Conservation (phyloP, 2,797 vertebrate species). For the Atherinosoma microstoma region DNA sequence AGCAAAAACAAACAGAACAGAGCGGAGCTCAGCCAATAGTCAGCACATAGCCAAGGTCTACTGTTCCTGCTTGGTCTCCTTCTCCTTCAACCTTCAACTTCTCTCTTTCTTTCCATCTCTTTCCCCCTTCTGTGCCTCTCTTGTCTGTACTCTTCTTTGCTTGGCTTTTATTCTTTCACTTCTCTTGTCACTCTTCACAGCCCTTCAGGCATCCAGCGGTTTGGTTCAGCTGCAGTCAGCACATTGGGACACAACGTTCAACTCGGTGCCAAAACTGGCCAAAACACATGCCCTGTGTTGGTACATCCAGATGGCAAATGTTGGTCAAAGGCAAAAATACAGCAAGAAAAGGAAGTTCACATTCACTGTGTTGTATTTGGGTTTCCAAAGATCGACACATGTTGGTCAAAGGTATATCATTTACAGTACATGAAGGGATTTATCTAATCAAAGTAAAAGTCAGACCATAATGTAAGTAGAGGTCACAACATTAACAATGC, state of each 20-base stretch:
- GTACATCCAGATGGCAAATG: not conserved
- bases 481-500: too few relatives aligned
- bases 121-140: slow-evolving; percentile 60
- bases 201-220: slow-evolving; percentile 57
- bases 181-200: slow-evolving; percentile 62
- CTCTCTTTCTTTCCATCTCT: slow-evolving; percentile 63
- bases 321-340: not conserved
- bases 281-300: not conserved
- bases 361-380: not conserved
- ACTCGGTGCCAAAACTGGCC: not conserved
- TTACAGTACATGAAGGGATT: not conserved
- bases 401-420: not conserved
- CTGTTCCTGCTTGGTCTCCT: slow-evolving; percentile 50
- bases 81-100: slow-evolving; percentile 38
- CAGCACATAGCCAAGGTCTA: slow-evolving; percentile 58
- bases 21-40: slow-evolving; percentile 42
- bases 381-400: not conserved
- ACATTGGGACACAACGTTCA: slow-evolving; percentile 30
- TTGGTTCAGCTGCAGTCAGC: slow-evolving; percentile 45
- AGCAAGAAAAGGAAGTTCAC: not conserved
- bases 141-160: slow-evolving; percentile 36
- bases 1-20: slow-evolving; percentile 75
- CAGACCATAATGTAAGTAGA: too few relatives aligned
- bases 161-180: slow-evolving; percentile 45
- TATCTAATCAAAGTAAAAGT: not conserved